These are phyloP conservation scores for Cephus pygmeus DNA, from an alignment of 2,888 invertebrate genomes.

Conservation along the genomic window DNA sequence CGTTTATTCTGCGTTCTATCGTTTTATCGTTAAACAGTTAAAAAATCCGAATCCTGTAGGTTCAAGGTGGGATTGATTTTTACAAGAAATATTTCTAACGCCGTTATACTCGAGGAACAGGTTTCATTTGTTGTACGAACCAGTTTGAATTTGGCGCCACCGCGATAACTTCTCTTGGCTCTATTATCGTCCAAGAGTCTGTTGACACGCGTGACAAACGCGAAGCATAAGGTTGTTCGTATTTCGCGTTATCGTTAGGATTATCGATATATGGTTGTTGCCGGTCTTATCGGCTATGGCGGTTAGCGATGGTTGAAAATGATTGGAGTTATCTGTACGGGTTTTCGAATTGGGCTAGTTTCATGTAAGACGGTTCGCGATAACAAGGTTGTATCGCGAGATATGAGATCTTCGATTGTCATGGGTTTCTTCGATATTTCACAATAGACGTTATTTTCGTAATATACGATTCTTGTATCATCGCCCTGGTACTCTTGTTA, in stretches of 20 bases:
- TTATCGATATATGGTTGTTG: background rate
- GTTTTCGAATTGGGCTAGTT: background rate
- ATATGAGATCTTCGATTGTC: background rate
- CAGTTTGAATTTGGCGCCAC: conserved; percentile 21
- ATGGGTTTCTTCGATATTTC: background rate
- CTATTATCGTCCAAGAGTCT: conserved; percentile 24
- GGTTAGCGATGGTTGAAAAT: background rate
- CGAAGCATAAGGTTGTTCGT: conserved; percentile 45
- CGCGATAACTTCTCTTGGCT: conserved; percentile 33
- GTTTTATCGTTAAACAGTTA: background rate
- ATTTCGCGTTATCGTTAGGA: background rate
- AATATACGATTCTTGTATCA: background rate
- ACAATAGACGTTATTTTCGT: background rate
- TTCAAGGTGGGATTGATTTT: background rate
- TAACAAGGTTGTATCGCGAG: background rate
- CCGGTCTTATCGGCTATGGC: background rate
- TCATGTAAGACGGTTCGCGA: background rate
- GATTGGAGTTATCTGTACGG: background rate
- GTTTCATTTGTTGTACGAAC: conserved; percentile 47
- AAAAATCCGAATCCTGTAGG: background rate
- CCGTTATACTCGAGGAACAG: conserved; percentile 30
- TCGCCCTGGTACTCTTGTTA: background rate
- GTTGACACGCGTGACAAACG: conserved; percentile 49
- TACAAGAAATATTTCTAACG: background rate
- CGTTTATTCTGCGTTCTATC: conserved; percentile 28